Evolutionary conservation across 2,888 invertebrate species (phyloP), one percentile per base, ranked within the genome.

Genomic region (Petrolisthes manimaculis): DNA sequence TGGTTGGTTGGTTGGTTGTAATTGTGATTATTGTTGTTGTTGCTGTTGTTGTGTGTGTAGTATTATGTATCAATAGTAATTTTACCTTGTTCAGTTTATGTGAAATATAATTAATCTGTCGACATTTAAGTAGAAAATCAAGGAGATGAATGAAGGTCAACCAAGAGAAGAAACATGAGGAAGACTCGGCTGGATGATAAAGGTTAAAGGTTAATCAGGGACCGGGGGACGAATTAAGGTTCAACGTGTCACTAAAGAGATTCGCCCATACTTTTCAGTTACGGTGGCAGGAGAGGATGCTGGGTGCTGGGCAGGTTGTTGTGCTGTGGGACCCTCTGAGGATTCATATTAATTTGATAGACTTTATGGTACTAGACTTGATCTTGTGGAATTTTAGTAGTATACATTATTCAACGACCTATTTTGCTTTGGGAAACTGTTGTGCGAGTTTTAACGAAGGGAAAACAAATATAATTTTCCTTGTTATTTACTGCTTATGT

Each of bases 261-360:
- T 87, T 87, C 83, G 87, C 75, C 79, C 82, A 24, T n/a, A 77
- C 37, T 24, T 71, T 56, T 37, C 37, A 37, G 37, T 87, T 87
- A 83, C 87, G 87, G 87, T 87, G 79, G 83, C 87, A 71, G 83
- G 75, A 55, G 54, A 4, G 69, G 53, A 53, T 78, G 77, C 53
- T 79, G 84, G 84, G 84, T 78, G 79, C 79, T 69, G 24, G 21
- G 9, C 82, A 77, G 79, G 21, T 56, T 83, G 83, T 54, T 21
- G 67, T 67, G 21, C 53, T 78, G n/a, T n/a, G n/a, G 37, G 79
- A 54, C 37, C 54, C 56, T 37, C 82, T 37, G 37, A 37, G 37
- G 37, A 0, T 37, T 37, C 37, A 37, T 2, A 37, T 37, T 37
- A 37, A 37, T 37, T 37, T 37, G 37, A 37, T 37, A 1, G 37